Conservation (phyloP, 2,113 vertebrate species). For the Labeo catla region DNA sequence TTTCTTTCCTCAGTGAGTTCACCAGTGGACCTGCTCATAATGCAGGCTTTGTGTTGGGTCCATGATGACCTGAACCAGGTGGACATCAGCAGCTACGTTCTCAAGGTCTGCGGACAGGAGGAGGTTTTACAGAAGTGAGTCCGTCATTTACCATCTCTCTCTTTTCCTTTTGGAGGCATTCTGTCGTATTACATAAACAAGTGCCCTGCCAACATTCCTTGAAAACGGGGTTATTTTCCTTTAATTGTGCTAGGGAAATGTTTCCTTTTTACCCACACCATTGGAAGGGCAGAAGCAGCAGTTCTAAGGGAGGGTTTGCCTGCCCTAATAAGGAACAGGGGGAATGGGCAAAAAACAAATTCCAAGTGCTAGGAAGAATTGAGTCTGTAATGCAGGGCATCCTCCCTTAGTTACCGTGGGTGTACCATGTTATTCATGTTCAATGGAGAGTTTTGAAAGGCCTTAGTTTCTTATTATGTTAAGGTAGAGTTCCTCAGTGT, state of each 20-base stretch:
- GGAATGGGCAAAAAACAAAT: background rate
- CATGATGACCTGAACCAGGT: slow-evolving; percentile 96
- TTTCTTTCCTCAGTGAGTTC: slow-evolving; percentile 86
- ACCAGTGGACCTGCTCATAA: slow-evolving; percentile 94
- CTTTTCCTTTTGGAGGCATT: background rate
- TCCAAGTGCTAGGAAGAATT: background rate
- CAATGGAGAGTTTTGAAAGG: background rate
- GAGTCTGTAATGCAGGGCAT: background rate
- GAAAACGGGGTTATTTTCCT: slow-evolving; percentile 43
- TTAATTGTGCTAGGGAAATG: slow-evolving; percentile 51
- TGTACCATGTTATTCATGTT: background rate
- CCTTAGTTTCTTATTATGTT: slow-evolving; percentile 30
- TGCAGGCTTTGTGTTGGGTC: slow-evolving; percentile 97
- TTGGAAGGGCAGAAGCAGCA: slow-evolving; percentile 12
- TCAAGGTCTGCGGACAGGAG: slow-evolving; percentile 96
- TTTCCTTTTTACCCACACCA: slow-evolving; percentile 49
- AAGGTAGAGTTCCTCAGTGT: background rate
- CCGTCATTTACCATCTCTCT: background rate
- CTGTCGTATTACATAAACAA: slow-evolving; percentile 32
- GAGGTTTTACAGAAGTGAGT: slow-evolving; percentile 98
- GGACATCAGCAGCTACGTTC: slow-evolving; percentile 91
- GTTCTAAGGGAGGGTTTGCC: slow-evolving; percentile 4
- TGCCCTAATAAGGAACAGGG: slow-evolving; percentile 45
- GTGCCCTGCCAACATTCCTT: slow-evolving; percentile 54
- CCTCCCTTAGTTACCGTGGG: background rate